Evolutionary conservation across 1,140 invertebrate genomes (phyloP), one percentile per base, ranked within the genome.

Genomic region (Caerostris darwini): DNA sequence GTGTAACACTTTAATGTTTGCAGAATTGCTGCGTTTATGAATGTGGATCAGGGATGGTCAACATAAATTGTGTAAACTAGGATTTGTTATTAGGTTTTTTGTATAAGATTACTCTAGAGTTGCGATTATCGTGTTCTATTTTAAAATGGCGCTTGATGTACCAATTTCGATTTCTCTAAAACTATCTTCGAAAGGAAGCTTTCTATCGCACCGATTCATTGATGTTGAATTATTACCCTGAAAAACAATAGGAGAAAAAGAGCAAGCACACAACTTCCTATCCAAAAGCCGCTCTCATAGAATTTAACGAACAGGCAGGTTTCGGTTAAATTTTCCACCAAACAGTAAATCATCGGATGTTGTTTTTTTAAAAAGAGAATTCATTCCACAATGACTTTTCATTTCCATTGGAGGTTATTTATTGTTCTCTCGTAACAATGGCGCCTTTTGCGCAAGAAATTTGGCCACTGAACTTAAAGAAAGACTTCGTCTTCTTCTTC

Each of bases 371-470:
- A 54, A 19, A 77, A 82, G n/a, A 91, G 34, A 67, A 53, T 89
- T n/a, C n/a, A n/a, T n/a, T 82, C 90, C 90, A 81, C 90, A 82
- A 82, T 82, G 64, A 87, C 54, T 58, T 57, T 87, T 71, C 17
- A 50, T 54, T 93, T 87, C 61, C 12, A 7, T n/a, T n/a, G 17
- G 12, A 86, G 64, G 87, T 87, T 86, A 64, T 83, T 87, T 71
- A 71, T 93, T 93, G 92, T 93, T 93, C 67, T 89, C 61, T 14
- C 54, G 7, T 50, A 93, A 94, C 92, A 94, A 94, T 94, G 92
- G 82, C 67, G 19, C 50, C 57, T 12, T 86, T 94, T 94, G 69
- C 86, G 92, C 56, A 94, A 93, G 58, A 12, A 10, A 10, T 77
- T 77, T 94, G 92, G 92, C 34, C 86, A 81, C 92, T 94, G 92